Conservation (phyloP, 2,888 invertebrate species). For the Drosophila kuntzei region DNA sequence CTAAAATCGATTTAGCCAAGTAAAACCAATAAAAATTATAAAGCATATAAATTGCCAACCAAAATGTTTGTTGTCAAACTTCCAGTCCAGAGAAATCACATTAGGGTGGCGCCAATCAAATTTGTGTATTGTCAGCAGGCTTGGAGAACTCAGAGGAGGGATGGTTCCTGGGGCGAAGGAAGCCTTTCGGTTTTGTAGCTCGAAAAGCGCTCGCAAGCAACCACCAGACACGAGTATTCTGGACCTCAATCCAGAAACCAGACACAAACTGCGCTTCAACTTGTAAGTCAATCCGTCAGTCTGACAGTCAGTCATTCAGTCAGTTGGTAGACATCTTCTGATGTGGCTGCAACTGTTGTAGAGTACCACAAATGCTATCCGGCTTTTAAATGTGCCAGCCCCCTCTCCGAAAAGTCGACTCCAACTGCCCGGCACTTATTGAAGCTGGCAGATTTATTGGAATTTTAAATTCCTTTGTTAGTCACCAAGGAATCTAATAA, state of each 20-base stretch:
- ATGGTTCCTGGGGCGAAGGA: neutral
- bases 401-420: neutral
- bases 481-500: conserved; percentile 67
- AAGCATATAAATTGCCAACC: conserved; percentile 72
- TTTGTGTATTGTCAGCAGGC: conserved; percentile 62
- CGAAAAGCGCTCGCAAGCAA: conserved; percentile 35
- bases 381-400: conserved; percentile 26
- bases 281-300: conserved; percentile 21
- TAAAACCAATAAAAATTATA: conserved; percentile 69
- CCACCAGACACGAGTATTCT: conserved; percentile 36
- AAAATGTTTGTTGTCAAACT: conserved; percentile 73
- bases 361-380: conserved; percentile 20
- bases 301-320: conserved; percentile 8
- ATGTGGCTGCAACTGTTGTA: conserved; percentile 27
- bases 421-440: conserved; percentile 66
- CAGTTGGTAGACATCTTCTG: conserved; percentile 5
- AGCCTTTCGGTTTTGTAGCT: conserved; percentile 15
- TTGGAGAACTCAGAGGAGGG: neutral
- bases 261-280: conserved; percentile 32
- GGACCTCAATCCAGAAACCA: conserved; percentile 20
- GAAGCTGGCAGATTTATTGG: conserved; percentile 76
- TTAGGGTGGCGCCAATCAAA: conserved; percentile 73
- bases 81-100: conserved; percentile 54
- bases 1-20: conserved; percentile 62
- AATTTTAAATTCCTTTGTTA: conserved; percentile 76